Percentiles rank a stretch among this genome's conserved stretches.
phyloP scores from a whole-genome alignment of 2,113 vertebrate genomes.

The Lophura nycthemera region DNA sequence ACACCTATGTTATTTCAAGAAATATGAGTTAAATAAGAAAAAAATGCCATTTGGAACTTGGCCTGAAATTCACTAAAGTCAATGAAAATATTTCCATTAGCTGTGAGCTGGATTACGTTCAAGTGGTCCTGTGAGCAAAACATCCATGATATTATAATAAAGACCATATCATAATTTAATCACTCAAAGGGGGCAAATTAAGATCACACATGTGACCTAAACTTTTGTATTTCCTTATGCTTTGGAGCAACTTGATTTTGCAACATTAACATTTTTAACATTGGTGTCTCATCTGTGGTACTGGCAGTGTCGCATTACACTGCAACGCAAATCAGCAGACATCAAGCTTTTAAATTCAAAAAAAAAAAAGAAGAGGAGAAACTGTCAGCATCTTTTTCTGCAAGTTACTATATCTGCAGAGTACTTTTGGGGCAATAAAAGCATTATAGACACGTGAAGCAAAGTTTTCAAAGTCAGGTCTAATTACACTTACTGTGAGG shows the following conservation, averaged over 20 bases:
- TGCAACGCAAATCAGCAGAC: conserved; percentile 24
- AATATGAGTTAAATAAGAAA: conserved; percentile 21
- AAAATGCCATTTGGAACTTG: conserved; percentile 6
- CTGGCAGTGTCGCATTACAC: background rate
- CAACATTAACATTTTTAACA: conserved; percentile 17
- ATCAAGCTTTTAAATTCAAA: background rate
- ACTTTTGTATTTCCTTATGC: background rate
- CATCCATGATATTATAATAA: conserved; percentile 26
- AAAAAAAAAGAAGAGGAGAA: background rate
- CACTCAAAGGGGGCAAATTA: conserved; percentile 15
- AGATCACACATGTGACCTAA: conserved; percentile 8
- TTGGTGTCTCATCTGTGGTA: background rate
- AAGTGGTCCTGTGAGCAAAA: conserved; percentile 39
- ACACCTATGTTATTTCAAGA: conserved; percentile 47
- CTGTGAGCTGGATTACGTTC: conserved; percentile 26
- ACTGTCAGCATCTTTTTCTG: background rate
- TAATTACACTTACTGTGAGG: conserved; percentile 9
- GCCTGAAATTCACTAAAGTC: conserved; percentile 37
- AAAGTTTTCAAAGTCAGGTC: conserved; percentile 48
- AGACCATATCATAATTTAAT: background rate
- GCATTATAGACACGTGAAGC: background rate
- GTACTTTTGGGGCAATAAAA: conserved; percentile 32
- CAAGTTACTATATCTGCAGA: background rate
- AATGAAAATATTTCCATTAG: conserved; percentile 47
- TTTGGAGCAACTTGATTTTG: conserved; percentile 15